Evolutionary conservation across 2,888 invertebrate genomes (phyloP).

Genomic region (Axea sp.): DNA sequence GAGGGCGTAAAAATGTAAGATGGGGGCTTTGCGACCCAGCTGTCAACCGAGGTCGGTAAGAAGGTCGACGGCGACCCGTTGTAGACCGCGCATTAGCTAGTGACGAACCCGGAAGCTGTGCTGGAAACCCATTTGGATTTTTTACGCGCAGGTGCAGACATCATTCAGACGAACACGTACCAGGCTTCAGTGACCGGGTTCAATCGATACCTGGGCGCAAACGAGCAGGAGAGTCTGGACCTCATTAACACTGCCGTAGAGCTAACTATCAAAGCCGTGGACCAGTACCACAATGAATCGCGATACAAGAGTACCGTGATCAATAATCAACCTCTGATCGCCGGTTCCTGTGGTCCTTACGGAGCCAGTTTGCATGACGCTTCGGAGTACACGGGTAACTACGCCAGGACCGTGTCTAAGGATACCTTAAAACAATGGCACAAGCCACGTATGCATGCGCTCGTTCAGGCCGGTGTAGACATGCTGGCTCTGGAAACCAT

Average conservation of each 20-base stretch:
- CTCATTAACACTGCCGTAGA: constrained; percentile 88
- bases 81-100: constrained; percentile 92
- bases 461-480: constrained; percentile 90
- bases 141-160: constrained; percentile 90
- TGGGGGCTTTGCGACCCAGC: constrained; percentile 91
- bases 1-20: constrained; percentile 80
- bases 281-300: constrained; percentile 72
- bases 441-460: constrained; percentile 87
- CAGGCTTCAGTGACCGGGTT: constrained; percentile 82
- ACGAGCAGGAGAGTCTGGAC: constrained; percentile 84
- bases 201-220: constrained; percentile 85
- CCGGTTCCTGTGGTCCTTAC: constrained; percentile 95
- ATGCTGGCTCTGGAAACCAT: constrained; percentile 95
- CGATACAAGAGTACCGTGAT: constrained; percentile 57
- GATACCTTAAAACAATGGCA: constrained; percentile 90
- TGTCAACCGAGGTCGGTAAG: constrained; percentile 87
- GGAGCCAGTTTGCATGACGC: constrained; percentile 94
- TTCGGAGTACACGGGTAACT: constrained; percentile 95
- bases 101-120: constrained; percentile 89
- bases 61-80: constrained; percentile 91
- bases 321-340: constrained; percentile 83
- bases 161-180: constrained; percentile 81
- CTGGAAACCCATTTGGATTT: constrained; percentile 90
- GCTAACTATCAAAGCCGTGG: constrained; percentile 87
- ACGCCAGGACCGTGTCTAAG: constrained; percentile 84